These are phyloP conservation scores for Asarcornis scutulata DNA, from an alignment of 2,113 vertebrate species.

Conservation along the genomic window DNA sequence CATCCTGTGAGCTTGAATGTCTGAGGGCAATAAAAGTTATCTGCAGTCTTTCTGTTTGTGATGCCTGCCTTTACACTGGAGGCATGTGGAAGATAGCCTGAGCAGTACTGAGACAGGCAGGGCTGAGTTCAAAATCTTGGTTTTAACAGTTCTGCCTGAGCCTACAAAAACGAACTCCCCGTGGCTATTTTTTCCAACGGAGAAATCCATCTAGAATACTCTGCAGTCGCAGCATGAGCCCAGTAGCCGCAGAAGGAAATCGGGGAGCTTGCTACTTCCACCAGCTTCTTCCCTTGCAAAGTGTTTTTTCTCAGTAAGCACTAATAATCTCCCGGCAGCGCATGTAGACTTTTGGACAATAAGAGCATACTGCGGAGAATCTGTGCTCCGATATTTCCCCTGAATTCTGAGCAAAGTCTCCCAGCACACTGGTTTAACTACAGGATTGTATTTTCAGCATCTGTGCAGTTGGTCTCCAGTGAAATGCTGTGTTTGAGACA, in stretches of 20 bases:
- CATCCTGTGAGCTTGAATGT: neutral
- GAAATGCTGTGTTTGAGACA: neutral
- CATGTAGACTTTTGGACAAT: slow-evolving; percentile 3
- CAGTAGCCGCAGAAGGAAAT: neutral
- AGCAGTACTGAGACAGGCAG: neutral
- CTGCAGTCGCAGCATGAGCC: neutral
- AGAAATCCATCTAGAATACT: slow-evolving; percentile 5
- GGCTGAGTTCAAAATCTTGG: neutral
- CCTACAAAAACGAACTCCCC: neutral
- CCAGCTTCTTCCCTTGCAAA: neutral
- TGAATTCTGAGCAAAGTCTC: neutral
- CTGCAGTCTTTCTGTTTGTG: neutral
- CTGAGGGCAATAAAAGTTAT: neutral
- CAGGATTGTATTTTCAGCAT: slow-evolving; percentile 3
- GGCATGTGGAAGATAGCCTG: neutral
- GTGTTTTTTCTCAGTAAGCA: slow-evolving; percentile 18
- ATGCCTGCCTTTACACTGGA: neutral
- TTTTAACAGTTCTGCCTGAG: neutral
- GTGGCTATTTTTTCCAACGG: neutral
- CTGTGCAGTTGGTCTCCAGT: neutral
- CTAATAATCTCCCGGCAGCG: neutral
- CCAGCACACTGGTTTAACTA: neutral
- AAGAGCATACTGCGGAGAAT: neutral
- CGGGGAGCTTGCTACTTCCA: neutral
- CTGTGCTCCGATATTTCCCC: neutral